Base-by-base conservation (phyloP, 2,797 vertebrate species). In the Dipus sagitta region DNA sequence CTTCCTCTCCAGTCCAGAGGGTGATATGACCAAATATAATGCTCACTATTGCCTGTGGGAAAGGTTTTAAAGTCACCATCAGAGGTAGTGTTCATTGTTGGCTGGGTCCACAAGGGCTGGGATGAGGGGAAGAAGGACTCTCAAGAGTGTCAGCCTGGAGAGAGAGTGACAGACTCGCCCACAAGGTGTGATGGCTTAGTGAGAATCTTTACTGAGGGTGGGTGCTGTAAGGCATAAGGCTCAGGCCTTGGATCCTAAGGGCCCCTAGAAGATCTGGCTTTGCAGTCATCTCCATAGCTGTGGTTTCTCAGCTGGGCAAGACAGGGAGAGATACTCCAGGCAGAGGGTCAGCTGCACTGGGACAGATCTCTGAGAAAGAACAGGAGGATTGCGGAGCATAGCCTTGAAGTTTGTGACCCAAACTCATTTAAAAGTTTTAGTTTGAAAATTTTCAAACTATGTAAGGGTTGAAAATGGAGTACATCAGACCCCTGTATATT, bases 171-270 rank as follows among this genome's bases (percentile, higher is more conserved):
- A 3, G 2, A 75, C 15, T 12, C 4, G 30, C 10, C 52, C 2
- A 0, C 1, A 21, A 0, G 9, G 14, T 2, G 0, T 6, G 0
- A 0, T 6, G n/a, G 65, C 26, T 84, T 20, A 15, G 54, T 0
- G 26, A 30, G 65, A 30, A 71, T 62, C n/a, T 62, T 2, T 2
- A 9, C 21, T 2, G 26, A 6, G 2, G 7, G 6, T 6, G 3
- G 0, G 23, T 0, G 23, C 54, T 9, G 5, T 15, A 28, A n/a
- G n/a, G 5, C 38, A 23, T n/a, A 10, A 26, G 20, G 47, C 30
- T 14, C 26, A 60, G 52, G 52, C 52, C 52, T 68, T 10, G 1
- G 26, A 52, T 23, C 54, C 0, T 20, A 42, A 28, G 38, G 72
- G 18, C 75, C 24, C 23, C 21, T 26, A 9, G 65, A 70, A 76